Conservation (phyloP, 35 echinoderm and acorn worm genomes). For the Ptychodera flava region DNA sequence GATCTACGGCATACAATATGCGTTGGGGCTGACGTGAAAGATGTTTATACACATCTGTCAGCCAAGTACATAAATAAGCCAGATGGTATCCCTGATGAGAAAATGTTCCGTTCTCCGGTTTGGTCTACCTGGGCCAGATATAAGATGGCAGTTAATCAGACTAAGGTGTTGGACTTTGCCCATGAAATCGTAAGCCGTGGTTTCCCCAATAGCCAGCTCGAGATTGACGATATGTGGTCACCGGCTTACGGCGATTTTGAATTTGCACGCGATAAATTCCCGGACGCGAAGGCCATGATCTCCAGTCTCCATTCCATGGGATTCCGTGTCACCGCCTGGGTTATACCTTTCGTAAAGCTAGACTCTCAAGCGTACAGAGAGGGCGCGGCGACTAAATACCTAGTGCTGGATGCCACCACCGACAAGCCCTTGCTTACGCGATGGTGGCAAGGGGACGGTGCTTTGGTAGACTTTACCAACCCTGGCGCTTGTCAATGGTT, state of each 20-base stretch:
- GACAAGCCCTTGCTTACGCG: background rate
- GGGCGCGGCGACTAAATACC: background rate
- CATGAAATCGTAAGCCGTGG: background rate
- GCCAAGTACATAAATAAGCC: background rate
- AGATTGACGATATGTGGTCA: background rate
- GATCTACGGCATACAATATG: background rate
- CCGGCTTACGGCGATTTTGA: background rate
- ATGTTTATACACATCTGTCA: background rate
- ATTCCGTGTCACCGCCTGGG: background rate
- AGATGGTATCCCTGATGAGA: background rate
- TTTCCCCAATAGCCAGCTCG: background rate
- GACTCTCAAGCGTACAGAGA: background rate
- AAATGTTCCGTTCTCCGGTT: background rate
- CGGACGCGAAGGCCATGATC: background rate
- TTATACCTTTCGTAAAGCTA: background rate
- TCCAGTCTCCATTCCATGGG: background rate
- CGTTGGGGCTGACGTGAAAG: background rate
- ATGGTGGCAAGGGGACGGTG: background rate
- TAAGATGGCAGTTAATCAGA: background rate
- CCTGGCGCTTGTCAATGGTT: background rate
- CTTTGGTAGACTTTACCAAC: background rate
- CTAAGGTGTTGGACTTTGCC: background rate
- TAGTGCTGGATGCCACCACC: background rate
- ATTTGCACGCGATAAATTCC: background rate
- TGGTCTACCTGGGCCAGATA: background rate